phyloP scores from a whole-genome alignment of 64 coral and sea anemone genomes.

The Dendronephthya gigantea region DNA sequence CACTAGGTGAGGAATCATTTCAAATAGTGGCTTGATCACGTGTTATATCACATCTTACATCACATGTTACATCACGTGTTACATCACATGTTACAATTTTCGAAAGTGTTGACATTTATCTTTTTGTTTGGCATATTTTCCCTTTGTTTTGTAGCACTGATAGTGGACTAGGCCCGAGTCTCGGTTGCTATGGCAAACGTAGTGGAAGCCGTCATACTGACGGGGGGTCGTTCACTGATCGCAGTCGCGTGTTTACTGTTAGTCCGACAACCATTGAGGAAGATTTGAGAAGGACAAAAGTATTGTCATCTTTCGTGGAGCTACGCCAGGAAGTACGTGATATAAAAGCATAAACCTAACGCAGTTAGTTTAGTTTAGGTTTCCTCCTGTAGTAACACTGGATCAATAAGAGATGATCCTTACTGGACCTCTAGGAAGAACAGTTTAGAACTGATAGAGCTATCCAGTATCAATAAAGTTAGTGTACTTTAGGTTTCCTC shows the following conservation, averaged over 20 bases:
- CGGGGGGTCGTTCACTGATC: neutral
- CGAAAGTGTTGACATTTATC: too few relatives aligned
- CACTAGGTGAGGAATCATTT: slow-evolving; percentile 25
- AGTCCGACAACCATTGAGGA: slow-evolving; percentile 55
- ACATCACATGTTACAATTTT: too few relatives aligned
- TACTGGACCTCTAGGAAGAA: too few relatives aligned
- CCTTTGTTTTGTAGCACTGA: neutral
- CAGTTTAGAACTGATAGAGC: too few relatives aligned
- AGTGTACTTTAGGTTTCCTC: too few relatives aligned
- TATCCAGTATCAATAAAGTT: too few relatives aligned
- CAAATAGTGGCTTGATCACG: too few relatives aligned
- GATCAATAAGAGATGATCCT: too few relatives aligned
- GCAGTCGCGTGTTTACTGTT: neutral
- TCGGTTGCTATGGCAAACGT: neutral
- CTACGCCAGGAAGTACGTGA: slow-evolving; percentile 73
- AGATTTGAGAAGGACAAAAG: slow-evolving; percentile 80
- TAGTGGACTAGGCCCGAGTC: slow-evolving; percentile 23
- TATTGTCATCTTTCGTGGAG: slow-evolving; percentile 90
- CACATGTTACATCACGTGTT: too few relatives aligned
- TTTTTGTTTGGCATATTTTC: slow-evolving; percentile 30
- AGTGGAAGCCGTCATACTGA: slow-evolving; percentile 5
- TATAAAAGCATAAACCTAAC: neutral
- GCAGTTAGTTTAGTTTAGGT: neutral
- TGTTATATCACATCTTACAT: too few relatives aligned
- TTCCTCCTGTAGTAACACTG: too few relatives aligned